These are phyloP conservation scores for Homalodisca vitripennis DNA, from an alignment of 1,140 invertebrate genomes.

Conservation along the genomic window DNA sequence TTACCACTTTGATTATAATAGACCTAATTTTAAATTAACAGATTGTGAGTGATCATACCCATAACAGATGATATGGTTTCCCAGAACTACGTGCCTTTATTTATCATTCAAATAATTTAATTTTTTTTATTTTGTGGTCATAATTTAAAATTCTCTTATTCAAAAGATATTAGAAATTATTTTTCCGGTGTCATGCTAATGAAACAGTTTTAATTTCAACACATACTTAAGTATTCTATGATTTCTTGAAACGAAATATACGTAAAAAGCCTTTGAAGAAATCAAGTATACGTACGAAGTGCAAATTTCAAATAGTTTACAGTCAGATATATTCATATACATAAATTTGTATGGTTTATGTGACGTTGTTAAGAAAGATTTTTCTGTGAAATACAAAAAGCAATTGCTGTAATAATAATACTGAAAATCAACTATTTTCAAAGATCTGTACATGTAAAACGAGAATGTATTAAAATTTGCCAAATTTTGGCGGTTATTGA, in stretches of 20 bases:
- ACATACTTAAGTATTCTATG: not conserved
- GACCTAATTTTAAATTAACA: too few relatives aligned
- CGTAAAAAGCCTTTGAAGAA: constrained; percentile 24
- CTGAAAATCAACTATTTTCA: not conserved
- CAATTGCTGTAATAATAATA: not conserved
- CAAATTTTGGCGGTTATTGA: constrained; percentile 5
- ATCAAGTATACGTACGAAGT: constrained; percentile 13
- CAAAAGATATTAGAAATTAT: too few relatives aligned
- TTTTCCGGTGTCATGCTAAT: not conserved
- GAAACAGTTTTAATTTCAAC: not conserved
- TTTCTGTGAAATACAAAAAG: not conserved
- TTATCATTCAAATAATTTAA: too few relatives aligned
- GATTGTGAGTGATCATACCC: too few relatives aligned
- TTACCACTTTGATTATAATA: too few relatives aligned
- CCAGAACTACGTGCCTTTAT: too few relatives aligned
- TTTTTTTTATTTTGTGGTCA: too few relatives aligned
- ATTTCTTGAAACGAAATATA: constrained; percentile 10
- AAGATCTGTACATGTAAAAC: not conserved
- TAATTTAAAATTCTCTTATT: too few relatives aligned
- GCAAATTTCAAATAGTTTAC: constrained; percentile 16
- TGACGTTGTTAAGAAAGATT: not conserved
- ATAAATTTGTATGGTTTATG: not conserved
- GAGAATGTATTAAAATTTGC: constrained; percentile 18
- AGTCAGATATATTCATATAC: constrained; percentile 8
- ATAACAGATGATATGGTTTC: too few relatives aligned